Evolutionary conservation across 2,113 vertebrate genomes (phyloP).

Genomic region (Daboia siamensis): DNA sequence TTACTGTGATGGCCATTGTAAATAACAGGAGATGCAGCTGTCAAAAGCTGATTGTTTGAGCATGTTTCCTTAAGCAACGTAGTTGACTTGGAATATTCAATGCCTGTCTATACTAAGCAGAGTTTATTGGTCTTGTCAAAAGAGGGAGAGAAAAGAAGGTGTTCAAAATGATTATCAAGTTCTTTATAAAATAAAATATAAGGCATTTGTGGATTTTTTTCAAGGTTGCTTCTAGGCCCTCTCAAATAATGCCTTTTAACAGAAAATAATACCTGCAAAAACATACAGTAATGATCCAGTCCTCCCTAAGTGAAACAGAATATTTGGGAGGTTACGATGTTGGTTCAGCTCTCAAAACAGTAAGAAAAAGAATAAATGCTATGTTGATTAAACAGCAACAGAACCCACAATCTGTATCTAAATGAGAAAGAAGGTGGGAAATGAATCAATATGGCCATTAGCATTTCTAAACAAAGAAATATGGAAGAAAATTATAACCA

Average conservation of each 20-base stretch:
- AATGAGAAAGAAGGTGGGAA: conserved; percentile 40
- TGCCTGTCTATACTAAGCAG: conserved; percentile 68
- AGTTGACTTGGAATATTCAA: conserved; percentile 76
- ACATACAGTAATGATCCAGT: conserved; percentile 55
- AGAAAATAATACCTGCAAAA: conserved; percentile 68
- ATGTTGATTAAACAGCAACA: conserved; percentile 38
- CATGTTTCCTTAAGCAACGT: conserved; percentile 79
- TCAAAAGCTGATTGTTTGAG: conserved; percentile 76
- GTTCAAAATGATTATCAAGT: conserved; percentile 76
- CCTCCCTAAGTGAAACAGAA: conserved; percentile 66
- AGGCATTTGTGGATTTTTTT: conserved; percentile 78
- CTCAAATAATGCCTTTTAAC: conserved; percentile 74
- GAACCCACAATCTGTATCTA: conserved; percentile 61
- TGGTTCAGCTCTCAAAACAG: conserved; percentile 62
- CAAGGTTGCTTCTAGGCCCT: conserved; percentile 71
- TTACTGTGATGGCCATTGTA: conserved; percentile 87
- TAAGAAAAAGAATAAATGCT: conserved; percentile 59
- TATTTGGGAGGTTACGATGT: conserved; percentile 61
- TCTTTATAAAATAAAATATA: conserved; percentile 74
- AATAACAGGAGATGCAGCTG: conserved; percentile 82
- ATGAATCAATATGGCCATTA: conserved; percentile 74
- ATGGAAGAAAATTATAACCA: conserved; percentile 75
- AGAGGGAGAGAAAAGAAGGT: conserved; percentile 67
- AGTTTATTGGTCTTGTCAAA: conserved; percentile 80
- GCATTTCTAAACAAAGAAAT: conserved; percentile 69